Conservation (phyloP, 2,113 vertebrate species). For the Pelobates fuscus region DNA sequence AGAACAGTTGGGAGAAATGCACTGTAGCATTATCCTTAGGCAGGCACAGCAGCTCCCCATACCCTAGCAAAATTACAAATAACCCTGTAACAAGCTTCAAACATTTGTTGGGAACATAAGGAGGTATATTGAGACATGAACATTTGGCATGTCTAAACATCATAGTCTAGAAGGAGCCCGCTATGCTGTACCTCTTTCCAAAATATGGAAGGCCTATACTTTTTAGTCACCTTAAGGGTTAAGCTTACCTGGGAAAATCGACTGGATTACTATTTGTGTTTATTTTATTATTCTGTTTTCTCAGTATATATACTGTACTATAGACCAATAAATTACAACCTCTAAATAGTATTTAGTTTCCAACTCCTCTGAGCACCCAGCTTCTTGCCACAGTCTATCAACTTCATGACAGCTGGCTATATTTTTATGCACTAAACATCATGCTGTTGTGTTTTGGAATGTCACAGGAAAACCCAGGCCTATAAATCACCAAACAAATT, state of each 20-base stretch:
- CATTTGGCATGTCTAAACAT: too few species aligned
- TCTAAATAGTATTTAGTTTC: conserved; percentile 49
- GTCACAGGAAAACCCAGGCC: conserved; percentile 28
- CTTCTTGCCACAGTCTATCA: conserved; percentile 48
- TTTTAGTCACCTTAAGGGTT: background rate
- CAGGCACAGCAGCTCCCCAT: too few species aligned
- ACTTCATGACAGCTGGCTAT: conserved; percentile 49
- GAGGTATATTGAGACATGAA: too few species aligned
- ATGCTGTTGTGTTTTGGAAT: conserved; percentile 46
- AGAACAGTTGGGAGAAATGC: too few species aligned
- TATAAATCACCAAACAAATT: conserved; percentile 47
- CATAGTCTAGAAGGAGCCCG: too few species aligned
- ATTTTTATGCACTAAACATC: conserved; percentile 52
- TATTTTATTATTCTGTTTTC: conserved; percentile 39
- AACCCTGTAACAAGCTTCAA: too few species aligned
- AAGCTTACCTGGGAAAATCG: background rate
- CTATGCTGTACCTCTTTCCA: too few species aligned
- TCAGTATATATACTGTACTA: background rate
- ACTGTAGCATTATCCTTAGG: too few species aligned
- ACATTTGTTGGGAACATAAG: too few species aligned
- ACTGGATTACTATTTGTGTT: conserved; percentile 21
- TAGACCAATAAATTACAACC: conserved; percentile 50
- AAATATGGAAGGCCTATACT: too few species aligned
- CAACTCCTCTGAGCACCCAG: conserved; percentile 46
- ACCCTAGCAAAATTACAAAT: too few species aligned